Conservation (phyloP, 2,797 vertebrate species). For the Tiaroga cobitis region DNA sequence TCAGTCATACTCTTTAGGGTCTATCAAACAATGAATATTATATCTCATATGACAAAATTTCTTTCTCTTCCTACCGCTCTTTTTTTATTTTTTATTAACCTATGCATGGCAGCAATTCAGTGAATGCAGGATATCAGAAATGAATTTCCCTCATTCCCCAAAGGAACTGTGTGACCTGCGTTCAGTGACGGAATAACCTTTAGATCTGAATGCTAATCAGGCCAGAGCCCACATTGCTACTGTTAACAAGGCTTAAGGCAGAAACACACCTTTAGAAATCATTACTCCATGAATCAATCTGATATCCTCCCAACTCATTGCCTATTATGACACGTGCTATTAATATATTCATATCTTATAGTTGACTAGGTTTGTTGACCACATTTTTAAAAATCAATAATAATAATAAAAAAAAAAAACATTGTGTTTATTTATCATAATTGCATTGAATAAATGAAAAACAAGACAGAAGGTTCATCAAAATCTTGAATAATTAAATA, state of each 20-base stretch:
- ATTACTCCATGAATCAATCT: constrained; percentile 19
- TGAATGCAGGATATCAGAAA: constrained; percentile 6
- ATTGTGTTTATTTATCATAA: neutral
- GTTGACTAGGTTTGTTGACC: neutral
- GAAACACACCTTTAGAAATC: constrained; percentile 21
- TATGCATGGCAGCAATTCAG: neutral
- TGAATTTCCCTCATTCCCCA: neutral
- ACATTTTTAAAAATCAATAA: neutral
- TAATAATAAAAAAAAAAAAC: neutral
- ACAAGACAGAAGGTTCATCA: neutral
- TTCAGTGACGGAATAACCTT: constrained; percentile 32
- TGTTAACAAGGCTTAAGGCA: constrained; percentile 29
- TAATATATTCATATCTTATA: neutral
- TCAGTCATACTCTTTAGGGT: neutral
- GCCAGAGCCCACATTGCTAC: constrained; percentile 17
- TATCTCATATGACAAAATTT: neutral
- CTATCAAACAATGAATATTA: neutral
- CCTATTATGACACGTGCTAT: neutral
- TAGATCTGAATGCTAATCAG: constrained; percentile 43
- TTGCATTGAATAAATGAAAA: neutral
- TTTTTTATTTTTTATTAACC: neutral
- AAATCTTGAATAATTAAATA: neutral
- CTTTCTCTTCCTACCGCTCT: neutral
- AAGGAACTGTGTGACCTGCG: neutral
- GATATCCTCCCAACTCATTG: constrained; percentile 4